A percentile compares a stretch with the other conserved stretches of the same genome.
Conservation (phyloP, 2,888 invertebrate genomes). For the Neria commutata region DNA sequence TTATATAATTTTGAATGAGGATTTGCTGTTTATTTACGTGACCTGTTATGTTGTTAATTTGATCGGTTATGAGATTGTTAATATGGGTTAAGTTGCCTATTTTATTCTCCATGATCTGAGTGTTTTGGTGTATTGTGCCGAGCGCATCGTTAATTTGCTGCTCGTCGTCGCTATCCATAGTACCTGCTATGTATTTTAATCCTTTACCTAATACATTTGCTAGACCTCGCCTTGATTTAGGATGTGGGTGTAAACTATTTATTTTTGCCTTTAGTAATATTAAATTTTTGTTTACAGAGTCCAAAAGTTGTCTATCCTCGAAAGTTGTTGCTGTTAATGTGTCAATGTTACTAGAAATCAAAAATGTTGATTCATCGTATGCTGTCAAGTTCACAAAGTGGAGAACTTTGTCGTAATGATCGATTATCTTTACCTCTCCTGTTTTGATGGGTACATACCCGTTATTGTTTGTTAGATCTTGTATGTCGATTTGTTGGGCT, state of each 20-base stretch:
- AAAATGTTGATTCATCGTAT: slow-evolving; percentile 17
- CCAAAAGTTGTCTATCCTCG: slow-evolving; percentile 16
- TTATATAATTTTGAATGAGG: slow-evolving; percentile 27
- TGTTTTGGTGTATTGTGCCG: slow-evolving; percentile 17
- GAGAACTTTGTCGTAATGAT: slow-evolving; percentile 24
- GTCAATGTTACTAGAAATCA: slow-evolving; percentile 20
- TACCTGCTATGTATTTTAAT: slow-evolving; percentile 27
- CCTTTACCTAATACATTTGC: slow-evolving; percentile 26
- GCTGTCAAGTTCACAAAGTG: slow-evolving; percentile 27
- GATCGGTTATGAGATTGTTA: slow-evolving; percentile 18
- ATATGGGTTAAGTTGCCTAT: slow-evolving; percentile 18
- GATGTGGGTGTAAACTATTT: slow-evolving; percentile 18
- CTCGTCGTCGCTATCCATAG: slow-evolving; percentile 31
- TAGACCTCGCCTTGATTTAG: slow-evolving; percentile 24
- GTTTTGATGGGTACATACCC: slow-evolving; percentile 28
- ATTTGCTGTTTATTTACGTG: slow-evolving; percentile 31
- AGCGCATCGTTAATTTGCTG: slow-evolving; percentile 21
- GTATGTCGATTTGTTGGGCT: too few species aligned
- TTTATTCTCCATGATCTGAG: slow-evolving; percentile 20
- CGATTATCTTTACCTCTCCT: slow-evolving; percentile 19
- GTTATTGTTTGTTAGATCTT: slow-evolving; percentile 27
- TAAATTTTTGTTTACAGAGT: slow-evolving; percentile 22
- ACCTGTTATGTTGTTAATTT: slow-evolving; percentile 32
- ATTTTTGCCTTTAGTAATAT: slow-evolving; percentile 19
- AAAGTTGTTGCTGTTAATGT: slow-evolving; percentile 8